Conservation (phyloP, 1,140 invertebrate species). For the Zaprionus davidi region DNA sequence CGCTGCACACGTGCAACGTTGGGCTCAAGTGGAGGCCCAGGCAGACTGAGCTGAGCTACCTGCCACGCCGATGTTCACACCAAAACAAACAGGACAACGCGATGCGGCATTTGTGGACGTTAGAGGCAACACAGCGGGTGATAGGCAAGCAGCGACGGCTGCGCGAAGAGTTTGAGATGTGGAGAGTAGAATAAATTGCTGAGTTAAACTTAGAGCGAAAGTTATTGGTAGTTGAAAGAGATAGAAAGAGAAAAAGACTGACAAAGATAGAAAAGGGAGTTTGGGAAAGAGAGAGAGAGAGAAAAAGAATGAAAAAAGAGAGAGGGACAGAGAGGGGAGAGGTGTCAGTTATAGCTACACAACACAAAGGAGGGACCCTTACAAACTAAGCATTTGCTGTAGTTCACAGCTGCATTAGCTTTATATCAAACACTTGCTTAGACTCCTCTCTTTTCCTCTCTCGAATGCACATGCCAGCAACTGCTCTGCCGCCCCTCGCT, state of each 20-base stretch:
- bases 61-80: slow-evolving; percentile 62
- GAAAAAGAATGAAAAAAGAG: too few species aligned
- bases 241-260: too few species aligned
- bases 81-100: slow-evolving; percentile 75
- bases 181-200: neutral
- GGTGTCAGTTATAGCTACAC: neutral
- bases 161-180: slow-evolving; percentile 7
- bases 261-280: too few species aligned
- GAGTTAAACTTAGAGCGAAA: too few species aligned
- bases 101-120: slow-evolving; percentile 46
- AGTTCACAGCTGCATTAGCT: neutral
- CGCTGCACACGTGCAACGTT: slow-evolving; percentile 75
- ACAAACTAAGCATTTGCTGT: neutral
- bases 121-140: slow-evolving; percentile 22
- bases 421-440: neutral
- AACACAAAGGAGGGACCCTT: neutral
- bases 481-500: slow-evolving; percentile 26
- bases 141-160: slow-evolving; percentile 32
- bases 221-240: too few species aligned
- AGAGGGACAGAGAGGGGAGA: too few species aligned
- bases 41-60: slow-evolving; percentile 27
- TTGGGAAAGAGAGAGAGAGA: too few species aligned
- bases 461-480: neutral
- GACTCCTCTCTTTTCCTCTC: too few species aligned
- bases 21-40: slow-evolving; percentile 61